These are phyloP conservation scores for Regulus satrapa DNA, from an alignment of 2,113 vertebrate genomes.

Conservation along the genomic window DNA sequence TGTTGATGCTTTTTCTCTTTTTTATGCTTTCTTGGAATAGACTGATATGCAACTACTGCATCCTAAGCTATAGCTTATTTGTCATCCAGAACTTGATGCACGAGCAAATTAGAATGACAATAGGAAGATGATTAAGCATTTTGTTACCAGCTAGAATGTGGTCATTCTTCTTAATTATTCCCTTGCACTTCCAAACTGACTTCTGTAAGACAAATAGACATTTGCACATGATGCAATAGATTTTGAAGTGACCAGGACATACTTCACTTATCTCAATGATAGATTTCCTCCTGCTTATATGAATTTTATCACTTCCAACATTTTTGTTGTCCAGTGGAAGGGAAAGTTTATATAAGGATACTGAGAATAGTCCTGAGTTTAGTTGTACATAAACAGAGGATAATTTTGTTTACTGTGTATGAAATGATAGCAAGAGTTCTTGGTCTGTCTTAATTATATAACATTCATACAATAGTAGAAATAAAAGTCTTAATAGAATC, in stretches of 20 bases:
- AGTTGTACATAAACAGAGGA: background rate
- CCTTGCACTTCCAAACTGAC: background rate
- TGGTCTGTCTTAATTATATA: background rate
- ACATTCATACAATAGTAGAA: background rate
- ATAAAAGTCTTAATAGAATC: background rate
- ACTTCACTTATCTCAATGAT: background rate
- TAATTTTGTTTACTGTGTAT: background rate
- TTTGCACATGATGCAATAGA: background rate
- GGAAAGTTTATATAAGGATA: background rate
- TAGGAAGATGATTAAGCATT: background rate
- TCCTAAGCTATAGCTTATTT: background rate
- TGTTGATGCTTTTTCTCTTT: background rate
- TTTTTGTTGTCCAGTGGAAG: background rate
- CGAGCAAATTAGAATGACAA: background rate
- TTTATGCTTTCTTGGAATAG: background rate
- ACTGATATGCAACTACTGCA: background rate
- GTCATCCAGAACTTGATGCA: background rate
- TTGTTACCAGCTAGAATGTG: background rate
- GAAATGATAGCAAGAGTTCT: background rate
- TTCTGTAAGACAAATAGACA: background rate
- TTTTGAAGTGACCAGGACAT: background rate
- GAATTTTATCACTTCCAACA: background rate
- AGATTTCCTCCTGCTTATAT: background rate
- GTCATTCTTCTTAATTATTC: slow-evolving; percentile 8
- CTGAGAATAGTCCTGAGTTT: background rate